Percentiles rank a stretch among this genome's conserved stretches.
phyloP scores from a whole-genome alignment of 2,113 vertebrate genomes.

The Lamprotornis superbus region DNA sequence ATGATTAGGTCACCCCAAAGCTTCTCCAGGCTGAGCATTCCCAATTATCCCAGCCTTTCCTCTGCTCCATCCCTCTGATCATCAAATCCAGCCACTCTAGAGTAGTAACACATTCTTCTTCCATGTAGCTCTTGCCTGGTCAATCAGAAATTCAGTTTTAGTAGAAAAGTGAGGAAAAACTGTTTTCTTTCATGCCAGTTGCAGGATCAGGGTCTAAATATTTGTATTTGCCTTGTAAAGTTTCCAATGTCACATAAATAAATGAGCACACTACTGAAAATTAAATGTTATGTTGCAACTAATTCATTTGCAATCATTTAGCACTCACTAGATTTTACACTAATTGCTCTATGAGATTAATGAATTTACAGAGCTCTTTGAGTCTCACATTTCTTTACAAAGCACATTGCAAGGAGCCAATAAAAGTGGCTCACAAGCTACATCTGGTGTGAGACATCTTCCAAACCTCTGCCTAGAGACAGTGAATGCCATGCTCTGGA shows the following conservation, averaged over 20 bases:
- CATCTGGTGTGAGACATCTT: not conserved
- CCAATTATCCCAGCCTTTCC: not conserved
- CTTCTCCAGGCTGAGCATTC: not conserved
- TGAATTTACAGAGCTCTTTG: slow-evolving; percentile 69
- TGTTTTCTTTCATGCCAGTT: not conserved
- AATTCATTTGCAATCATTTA: slow-evolving; percentile 75
- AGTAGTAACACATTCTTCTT: not conserved
- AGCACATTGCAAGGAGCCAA: slow-evolving; percentile 13
- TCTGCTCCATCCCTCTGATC: not conserved
- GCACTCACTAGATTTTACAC: slow-evolving; percentile 68
- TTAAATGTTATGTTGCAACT: slow-evolving; percentile 69
- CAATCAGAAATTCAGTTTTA: not conserved
- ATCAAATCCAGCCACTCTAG: not conserved
- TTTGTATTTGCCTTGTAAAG: slow-evolving; percentile 61
- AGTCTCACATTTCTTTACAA: slow-evolving; percentile 57
- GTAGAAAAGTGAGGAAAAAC: not conserved
- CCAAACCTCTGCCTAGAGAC: not conserved
- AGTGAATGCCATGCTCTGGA: not conserved
- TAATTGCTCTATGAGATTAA: slow-evolving; percentile 74
- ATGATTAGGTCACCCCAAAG: not conserved
- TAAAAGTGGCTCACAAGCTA: not conserved
- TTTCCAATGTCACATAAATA: slow-evolving; percentile 66
- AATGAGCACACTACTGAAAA: slow-evolving; percentile 60
- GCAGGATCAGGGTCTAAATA: not conserved
- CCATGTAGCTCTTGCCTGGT: not conserved